These are phyloP conservation scores for Epinephelus moara DNA, from an alignment of 2,113 vertebrate genomes.

Conservation along the genomic window DNA sequence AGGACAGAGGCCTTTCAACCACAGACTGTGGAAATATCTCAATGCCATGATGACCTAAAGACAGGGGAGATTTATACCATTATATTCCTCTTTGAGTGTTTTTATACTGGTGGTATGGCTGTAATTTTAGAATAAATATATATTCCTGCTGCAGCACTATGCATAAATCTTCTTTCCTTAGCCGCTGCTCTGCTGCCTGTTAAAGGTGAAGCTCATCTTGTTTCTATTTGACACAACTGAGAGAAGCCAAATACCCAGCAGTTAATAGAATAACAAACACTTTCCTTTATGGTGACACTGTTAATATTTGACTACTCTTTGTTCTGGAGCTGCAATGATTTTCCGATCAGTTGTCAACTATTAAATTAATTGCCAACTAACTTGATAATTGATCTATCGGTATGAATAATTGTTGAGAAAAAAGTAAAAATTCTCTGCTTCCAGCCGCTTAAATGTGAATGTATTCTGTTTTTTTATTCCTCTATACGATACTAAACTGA, in stretches of 20 bases:
- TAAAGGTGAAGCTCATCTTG: neutral
- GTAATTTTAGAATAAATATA: neutral
- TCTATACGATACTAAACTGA: no score
- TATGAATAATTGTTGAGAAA: no score
- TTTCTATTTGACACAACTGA: neutral
- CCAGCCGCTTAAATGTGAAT: no score
- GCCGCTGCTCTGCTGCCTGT: neutral
- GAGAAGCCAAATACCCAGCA: neutral
- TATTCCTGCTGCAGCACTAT: neutral
- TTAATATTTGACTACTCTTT: neutral
- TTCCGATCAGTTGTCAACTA: no score
- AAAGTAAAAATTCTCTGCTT: no score
- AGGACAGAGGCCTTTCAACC: conserved; percentile 62
- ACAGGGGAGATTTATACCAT: conserved; percentile 42
- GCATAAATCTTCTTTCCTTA: neutral
- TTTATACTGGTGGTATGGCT: neutral
- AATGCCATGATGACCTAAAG: conserved; percentile 54
- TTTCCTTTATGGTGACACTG: neutral
- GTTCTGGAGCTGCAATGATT: no score
- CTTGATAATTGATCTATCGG: no score
- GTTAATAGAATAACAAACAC: neutral
- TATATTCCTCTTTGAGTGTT: neutral
- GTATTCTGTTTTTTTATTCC: no score
- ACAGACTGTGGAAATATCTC: conserved; percentile 65
- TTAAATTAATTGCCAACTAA: no score